Evolutionary conservation across 2,888 invertebrate genomes (phyloP), one percentile per base, ranked within the genome.

Genomic region (Mylabris sibirica): DNA sequence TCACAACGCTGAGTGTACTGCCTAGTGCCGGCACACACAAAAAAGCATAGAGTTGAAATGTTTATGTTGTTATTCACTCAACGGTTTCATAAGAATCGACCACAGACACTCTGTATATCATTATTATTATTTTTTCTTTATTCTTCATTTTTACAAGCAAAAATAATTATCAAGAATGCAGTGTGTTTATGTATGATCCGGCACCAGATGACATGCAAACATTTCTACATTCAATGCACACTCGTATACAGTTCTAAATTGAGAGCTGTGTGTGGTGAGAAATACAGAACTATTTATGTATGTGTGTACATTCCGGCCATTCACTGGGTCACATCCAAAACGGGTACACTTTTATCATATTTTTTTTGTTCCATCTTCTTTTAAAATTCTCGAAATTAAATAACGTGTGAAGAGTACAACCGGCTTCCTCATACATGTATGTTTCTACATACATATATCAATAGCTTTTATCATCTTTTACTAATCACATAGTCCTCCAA

Each of bases 291-390:
- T 20, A 2, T 49, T 6, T 49, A 20, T 49, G 49, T 22, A 53
- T 22, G 20, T 59, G 60, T 59, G 30, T 44, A 60, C 59, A 67
- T 67, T 67, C 60, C 64, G 67, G 60, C 60, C 60, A 67, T 67
- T 67, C 67, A 67, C 64, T 67, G 61, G 67, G 67, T 67, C 67
- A 67, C 8, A 22, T 9, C 9, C 20, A 49, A 12, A 49, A 49
- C 20, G 49, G 20, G 44, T 17, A 17, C 20, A 49, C 0, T 20
- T 49, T 49, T 49, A n/a, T 44, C 17, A 30, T 38, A 3, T 0
- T 44, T 4, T 44, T 44, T n/a, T 41, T 41, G 38, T 38, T 30
- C 30, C 30, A 30, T 35, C 35, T 26, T 5, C 9, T n/a, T 11
- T 24, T 24, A 12, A 14, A 57, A 57, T 57, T 57, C 24, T 14